A percentile compares a stretch with the other conserved stretches of the same genome.
Conservation (phyloP, 2,888 invertebrate genomes). For the Anoncus sp. region DNA sequence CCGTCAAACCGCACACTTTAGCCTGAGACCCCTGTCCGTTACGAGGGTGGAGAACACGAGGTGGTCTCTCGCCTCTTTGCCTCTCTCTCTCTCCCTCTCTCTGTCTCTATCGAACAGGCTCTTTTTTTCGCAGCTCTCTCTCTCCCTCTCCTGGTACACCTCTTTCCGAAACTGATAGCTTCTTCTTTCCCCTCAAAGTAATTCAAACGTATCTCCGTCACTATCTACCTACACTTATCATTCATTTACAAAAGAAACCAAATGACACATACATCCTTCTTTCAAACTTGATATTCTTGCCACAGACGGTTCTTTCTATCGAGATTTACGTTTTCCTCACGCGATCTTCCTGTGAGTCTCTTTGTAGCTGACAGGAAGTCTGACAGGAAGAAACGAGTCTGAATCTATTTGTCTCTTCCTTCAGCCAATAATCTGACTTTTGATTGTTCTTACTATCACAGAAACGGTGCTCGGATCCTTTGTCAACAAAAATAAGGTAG, state of each 20-base stretch:
- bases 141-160: constrained; percentile 4
- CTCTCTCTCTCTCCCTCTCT: constrained; percentile 18
- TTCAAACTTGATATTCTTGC: constrained; percentile 2
- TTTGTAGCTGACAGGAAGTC: too few species aligned
- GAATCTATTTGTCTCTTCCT: too few species aligned
- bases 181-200: not conserved
- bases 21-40: constrained; percentile 39
- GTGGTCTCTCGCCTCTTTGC: constrained; percentile 33
- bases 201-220: not conserved
- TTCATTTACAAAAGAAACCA: constrained; percentile 16
- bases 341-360: too few species aligned
- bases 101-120: too few species aligned
- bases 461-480: not conserved
- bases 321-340: too few species aligned
- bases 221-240: constrained; percentile 1
- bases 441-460: too few species aligned
- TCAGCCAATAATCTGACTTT: too few species aligned
- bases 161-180: constrained; percentile 44
- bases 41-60: constrained; percentile 52
- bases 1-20: constrained; percentile 51
- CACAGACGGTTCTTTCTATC: too few species aligned
- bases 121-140: constrained; percentile 9
- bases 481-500: constrained; percentile 10
- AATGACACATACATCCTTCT: constrained; percentile 6
- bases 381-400: too few species aligned